phyloP scores from a whole-genome alignment of 2,888 invertebrate species.

The Pheosia gnoma region DNA sequence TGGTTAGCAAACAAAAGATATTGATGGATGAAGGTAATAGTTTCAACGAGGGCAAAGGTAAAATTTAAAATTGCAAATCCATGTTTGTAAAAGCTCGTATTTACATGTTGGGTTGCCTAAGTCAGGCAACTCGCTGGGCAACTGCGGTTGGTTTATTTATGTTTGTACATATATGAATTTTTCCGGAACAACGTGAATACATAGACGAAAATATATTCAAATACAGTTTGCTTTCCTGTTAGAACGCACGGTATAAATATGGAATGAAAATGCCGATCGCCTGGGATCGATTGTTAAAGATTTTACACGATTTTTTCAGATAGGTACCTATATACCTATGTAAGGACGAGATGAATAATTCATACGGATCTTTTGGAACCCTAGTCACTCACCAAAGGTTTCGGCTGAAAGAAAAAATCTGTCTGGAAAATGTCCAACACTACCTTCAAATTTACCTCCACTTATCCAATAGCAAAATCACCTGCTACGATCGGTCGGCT shows the following conservation, averaged over 20 bases:
- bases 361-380: not conserved
- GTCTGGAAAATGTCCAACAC: not conserved
- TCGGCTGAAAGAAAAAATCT: not conserved
- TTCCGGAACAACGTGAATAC: conserved; percentile 16
- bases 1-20: not conserved
- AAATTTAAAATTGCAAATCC: conserved; percentile 28
- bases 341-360: conserved; percentile 2
- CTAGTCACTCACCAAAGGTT: not conserved
- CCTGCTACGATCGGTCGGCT: not conserved
- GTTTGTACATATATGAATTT: conserved; percentile 28
- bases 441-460: not conserved
- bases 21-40: conserved; percentile 1
- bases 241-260: conserved; percentile 18
- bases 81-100: conserved; percentile 24
- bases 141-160: conserved; percentile 25
- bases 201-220: conserved; percentile 30
- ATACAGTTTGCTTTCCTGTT: conserved; percentile 26
- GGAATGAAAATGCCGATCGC: conserved; percentile 28
- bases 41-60: not conserved
- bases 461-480: not conserved
- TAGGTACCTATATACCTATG: not conserved
- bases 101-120: conserved; percentile 26
- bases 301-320: conserved; percentile 17
- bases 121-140: conserved; percentile 4
- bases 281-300: conserved; percentile 19